Percentiles rank a stretch among this genome's conserved stretches.
phyloP scores from a whole-genome alignment of 1,140 invertebrate genomes.

The Hetaerina americana region DNA sequence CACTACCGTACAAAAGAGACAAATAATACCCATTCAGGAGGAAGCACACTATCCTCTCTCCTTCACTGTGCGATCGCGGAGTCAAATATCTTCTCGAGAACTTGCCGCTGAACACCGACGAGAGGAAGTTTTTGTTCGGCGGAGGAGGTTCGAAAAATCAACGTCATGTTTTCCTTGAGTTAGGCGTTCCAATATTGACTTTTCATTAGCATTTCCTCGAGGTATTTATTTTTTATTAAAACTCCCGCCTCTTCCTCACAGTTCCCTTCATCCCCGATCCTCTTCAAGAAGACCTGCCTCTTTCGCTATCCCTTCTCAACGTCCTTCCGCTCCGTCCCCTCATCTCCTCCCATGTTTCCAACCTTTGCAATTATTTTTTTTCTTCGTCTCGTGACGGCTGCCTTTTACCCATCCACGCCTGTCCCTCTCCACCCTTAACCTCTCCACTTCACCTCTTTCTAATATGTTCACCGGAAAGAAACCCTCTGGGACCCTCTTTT shows the following conservation, averaged over 20 bases:
- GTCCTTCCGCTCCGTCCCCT: background rate
- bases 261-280: background rate
- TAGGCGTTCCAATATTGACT: background rate
- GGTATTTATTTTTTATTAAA: background rate
- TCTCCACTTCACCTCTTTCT: too few relatives aligned
- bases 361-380: background rate
- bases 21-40: too few relatives aligned
- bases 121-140: too few relatives aligned
- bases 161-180: background rate
- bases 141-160: too few relatives aligned
- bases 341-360: background rate
- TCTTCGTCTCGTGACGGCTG: background rate
- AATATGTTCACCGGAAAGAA: too few relatives aligned
- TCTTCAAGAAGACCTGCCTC: background rate
- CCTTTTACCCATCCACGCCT: background rate
- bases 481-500: background rate
- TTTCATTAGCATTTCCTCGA: background rate
- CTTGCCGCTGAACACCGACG: too few relatives aligned
- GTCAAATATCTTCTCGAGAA: too few relatives aligned
- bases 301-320: background rate
- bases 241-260: background rate
- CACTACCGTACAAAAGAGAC: too few relatives aligned
- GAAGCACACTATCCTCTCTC: too few relatives aligned
- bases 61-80: too few relatives aligned
- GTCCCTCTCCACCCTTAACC: too few relatives aligned